Base-by-base conservation (phyloP, 2,888 invertebrate genomes). In the Heliconius ismenius region DNA sequence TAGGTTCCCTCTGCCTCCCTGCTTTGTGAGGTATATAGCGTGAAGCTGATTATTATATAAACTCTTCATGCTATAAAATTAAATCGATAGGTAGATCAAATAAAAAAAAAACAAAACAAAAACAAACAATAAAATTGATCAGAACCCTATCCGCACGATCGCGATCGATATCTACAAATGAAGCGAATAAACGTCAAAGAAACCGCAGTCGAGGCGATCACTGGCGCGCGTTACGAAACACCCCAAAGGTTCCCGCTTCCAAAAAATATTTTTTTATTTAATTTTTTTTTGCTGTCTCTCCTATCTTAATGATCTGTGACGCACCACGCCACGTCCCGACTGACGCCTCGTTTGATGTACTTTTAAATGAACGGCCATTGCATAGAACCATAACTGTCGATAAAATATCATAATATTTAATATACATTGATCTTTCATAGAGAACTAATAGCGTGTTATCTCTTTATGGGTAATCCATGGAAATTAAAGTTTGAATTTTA, bases 291-390 rank as follows among this genome's bases (percentile, higher is more conserved):
- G 83, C 79, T 77, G 80, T 76, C 77, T 70, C 76, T 80, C 70
- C 79, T 83, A 84, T 86, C 84, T 86, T 89, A 86, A 88, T 85
- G 86, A 85, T 82, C 82, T 83, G 82, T 84, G 84, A 84, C 82
- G n/a, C n/a, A n/a, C n/a, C n/a, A n/a, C n/a, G 76, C 39, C 39
- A 76, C 75, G 69, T 78, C 77, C 79, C 79, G 76, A 76, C 76
- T 43, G 76, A 76, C 74, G 76, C 76, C 80, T 79, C 74, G 26
- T 76, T 79, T 91, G 88, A 90, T 90, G 90, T 86, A 84, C 85
- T 90, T 90, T 89, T 90, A 88, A 91, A 89, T 86, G 87, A 86
- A 84, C 84, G 80, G 80, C 69, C 80, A 78, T 36, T 21, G 64
- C 83, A 36, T n/a, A 69, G 9, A 21, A 21, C 21, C 18, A 65